Evolutionary conservation across 2,888 invertebrate genomes (phyloP).

Genomic region (Lordiphosa andalusiaca): DNA sequence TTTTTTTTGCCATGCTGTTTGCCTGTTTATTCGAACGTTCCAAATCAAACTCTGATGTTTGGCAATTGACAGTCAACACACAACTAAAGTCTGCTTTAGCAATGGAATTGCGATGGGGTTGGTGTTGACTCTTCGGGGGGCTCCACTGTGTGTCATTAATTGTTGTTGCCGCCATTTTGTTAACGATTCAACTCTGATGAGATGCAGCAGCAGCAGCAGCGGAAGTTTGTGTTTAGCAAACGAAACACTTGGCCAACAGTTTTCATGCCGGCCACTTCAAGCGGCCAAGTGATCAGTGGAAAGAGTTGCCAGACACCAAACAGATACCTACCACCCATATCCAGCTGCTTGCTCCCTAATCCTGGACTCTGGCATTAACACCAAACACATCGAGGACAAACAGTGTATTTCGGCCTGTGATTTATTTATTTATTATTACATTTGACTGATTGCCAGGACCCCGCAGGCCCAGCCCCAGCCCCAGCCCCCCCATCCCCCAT

Average conservation of each 20-base stretch:
- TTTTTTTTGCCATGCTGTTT: constrained; percentile 19
- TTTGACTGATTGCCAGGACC: constrained; percentile 60
- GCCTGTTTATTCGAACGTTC: constrained; percentile 16
- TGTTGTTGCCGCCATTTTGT: constrained; percentile 5
- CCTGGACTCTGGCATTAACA: constrained; percentile 27
- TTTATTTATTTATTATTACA: constrained; percentile 67
- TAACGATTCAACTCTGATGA: too few relatives aligned
- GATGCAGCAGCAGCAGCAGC: too few relatives aligned
- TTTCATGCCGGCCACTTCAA: too few relatives aligned
- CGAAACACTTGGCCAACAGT: too few relatives aligned
- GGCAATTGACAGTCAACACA: constrained; percentile 2
- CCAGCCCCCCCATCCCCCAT: neutral
- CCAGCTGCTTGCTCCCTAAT: constrained; percentile 18
- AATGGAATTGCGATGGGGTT: constrained; percentile 6
- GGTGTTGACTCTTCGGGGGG: neutral
- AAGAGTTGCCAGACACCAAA: constrained; percentile 11
- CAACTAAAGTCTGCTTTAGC: neutral
- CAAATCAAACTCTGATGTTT: constrained; percentile 20
- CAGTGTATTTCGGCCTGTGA: constrained; percentile 21
- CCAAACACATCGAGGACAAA: constrained; percentile 11
- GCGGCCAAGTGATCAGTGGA: neutral
- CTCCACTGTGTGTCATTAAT: constrained; percentile 4
- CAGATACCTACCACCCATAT: too few relatives aligned
- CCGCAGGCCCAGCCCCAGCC: neutral
- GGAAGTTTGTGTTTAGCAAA: too few relatives aligned